Percentiles rank a stretch among this genome's conserved stretches.
These are phyloP conservation scores for Aspidiotus destructor DNA, from an alignment of 2,888 invertebrate genomes.

Conservation along the genomic window DNA sequence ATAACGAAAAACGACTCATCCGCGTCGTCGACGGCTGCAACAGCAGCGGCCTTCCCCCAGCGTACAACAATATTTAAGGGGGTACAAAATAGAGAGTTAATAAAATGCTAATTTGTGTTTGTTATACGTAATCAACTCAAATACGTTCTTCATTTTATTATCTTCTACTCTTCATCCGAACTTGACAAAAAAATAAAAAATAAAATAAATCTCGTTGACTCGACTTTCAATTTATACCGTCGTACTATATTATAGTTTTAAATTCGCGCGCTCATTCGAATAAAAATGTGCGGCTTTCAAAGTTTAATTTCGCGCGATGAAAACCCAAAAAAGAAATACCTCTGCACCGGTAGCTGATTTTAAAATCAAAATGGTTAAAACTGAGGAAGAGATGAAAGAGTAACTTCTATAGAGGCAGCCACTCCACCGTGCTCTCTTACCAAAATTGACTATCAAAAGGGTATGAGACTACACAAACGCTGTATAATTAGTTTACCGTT, in stretches of 20 bases:
- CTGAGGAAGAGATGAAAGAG: constrained; percentile 13
- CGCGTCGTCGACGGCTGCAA: neutral
- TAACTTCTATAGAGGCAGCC: constrained; percentile 5
- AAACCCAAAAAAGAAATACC: constrained; percentile 14
- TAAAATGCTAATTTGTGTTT: constrained; percentile 64
- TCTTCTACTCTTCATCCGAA: constrained; percentile 32
- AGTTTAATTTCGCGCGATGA: constrained; percentile 21
- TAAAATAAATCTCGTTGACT: neutral
- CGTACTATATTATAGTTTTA: constrained; percentile 11
- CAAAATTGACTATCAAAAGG: too few relatives aligned
- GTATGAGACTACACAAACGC: too few relatives aligned
- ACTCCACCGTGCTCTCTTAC: too few relatives aligned
- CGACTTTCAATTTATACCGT: constrained; percentile 26
- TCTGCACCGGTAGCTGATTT: constrained; percentile 14
- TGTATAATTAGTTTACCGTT: too few relatives aligned
- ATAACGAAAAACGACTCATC: constrained; percentile 19
- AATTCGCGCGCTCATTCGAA: constrained; percentile 21
- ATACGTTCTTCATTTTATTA: constrained; percentile 34
- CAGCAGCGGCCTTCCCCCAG: neutral
- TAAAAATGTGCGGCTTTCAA: constrained; percentile 25
- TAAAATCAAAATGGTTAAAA: constrained; percentile 22
- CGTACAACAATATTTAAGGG: constrained; percentile 4
- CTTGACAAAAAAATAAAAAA: constrained; percentile 8
- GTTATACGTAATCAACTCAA: constrained; percentile 46
- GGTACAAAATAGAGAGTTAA: constrained; percentile 43